Conservation (phyloP, 1,140 invertebrate genomes). For the Diachasma alloeum region DNA sequence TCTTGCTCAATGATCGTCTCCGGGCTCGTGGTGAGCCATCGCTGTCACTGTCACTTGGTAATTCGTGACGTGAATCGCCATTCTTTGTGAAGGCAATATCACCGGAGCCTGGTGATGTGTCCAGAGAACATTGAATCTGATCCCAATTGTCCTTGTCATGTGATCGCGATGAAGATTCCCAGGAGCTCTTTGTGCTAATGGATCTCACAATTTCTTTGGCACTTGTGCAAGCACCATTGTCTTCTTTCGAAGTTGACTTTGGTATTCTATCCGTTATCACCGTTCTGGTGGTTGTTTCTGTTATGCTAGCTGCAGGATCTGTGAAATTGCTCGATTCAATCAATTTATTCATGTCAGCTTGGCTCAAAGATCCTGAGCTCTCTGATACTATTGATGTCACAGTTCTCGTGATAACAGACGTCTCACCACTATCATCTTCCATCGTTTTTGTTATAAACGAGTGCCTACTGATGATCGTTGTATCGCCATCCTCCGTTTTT, state of each 20-base stretch:
- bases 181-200: constrained; percentile 28
- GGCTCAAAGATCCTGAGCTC: constrained; percentile 32
- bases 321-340: constrained; percentile 9
- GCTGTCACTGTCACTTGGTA: constrained; percentile 59
- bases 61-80: constrained; percentile 49
- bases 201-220: constrained; percentile 27
- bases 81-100: constrained; percentile 52
- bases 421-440: not conserved
- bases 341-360: constrained; percentile 35
- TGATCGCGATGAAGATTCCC: constrained; percentile 38
- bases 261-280: constrained; percentile 21
- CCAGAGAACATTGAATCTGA: constrained; percentile 50
- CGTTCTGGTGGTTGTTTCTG: constrained; percentile 16
- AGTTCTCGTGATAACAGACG: constrained; percentile 14
- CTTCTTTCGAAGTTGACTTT: constrained; percentile 27
- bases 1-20: constrained; percentile 55
- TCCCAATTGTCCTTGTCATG: constrained; percentile 55
- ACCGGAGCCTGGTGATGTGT: constrained; percentile 57
- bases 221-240: constrained; percentile 11
- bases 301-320: constrained; percentile 19
- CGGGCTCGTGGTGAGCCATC: constrained; percentile 53
- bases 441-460: not conserved
- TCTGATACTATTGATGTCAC: constrained; percentile 24
- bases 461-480: not conserved
- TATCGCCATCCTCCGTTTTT: not conserved